phyloP scores from a whole-genome alignment of 2,113 vertebrate genomes.

The Nothoprocta pentlandii region DNA sequence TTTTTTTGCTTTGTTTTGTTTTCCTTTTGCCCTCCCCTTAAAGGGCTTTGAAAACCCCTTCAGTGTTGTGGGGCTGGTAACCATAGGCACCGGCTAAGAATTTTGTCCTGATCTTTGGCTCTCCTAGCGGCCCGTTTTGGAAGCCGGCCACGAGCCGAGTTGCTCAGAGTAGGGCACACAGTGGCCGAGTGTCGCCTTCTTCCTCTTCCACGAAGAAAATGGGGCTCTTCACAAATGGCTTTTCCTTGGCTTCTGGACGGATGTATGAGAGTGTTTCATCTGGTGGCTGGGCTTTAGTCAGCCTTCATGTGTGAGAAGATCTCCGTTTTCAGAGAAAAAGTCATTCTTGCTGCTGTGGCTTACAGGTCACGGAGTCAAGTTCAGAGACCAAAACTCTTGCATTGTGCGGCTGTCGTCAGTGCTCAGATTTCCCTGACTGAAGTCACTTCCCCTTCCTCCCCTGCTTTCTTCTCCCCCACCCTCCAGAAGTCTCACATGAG shows the following conservation, averaged over 20 bases:
- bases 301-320: rapidly evolving
- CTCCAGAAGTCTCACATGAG: rapidly evolving
- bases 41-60: slow-evolving; percentile 40
- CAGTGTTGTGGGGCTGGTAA: slow-evolving; percentile 61
- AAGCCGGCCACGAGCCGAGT: not conserved
- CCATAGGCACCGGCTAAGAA: slow-evolving; percentile 54
- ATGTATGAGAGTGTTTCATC: not conserved
- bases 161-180: not conserved
- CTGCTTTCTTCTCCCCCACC: too few relatives aligned
- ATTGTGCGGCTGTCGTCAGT: not conserved
- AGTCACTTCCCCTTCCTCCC: not conserved
- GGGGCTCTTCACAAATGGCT: rapidly evolving
- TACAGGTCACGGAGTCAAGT: rapidly evolving
- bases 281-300: not conserved
- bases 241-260: not conserved
- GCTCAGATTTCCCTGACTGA: rapidly evolving
- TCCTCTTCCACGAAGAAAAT: not conserved
- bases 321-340: not conserved
- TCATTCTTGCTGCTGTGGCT: rapidly evolving
- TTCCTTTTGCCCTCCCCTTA: too few relatives aligned
- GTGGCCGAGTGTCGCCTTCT: not conserved
- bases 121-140: slow-evolving; percentile 14
- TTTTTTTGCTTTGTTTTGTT: too few relatives aligned
- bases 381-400: rapidly evolving
- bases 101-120: not conserved